A percentile compares a stretch with the other conserved stretches of the same genome.
These are phyloP conservation scores for Meloe dianella DNA, from an alignment of 2,888 invertebrate genomes.

Conservation along the genomic window DNA sequence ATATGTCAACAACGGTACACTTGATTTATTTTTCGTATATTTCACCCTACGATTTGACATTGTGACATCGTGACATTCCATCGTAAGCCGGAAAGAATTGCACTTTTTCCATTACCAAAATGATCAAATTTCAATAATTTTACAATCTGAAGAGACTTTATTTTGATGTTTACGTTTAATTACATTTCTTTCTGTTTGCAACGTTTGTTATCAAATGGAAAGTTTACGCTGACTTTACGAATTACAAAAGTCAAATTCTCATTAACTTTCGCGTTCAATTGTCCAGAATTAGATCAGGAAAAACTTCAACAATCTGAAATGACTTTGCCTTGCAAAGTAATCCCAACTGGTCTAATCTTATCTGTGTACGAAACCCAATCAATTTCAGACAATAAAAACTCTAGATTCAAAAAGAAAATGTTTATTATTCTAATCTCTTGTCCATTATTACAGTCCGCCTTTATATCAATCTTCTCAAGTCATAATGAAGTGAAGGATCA, in stretches of 20 bases:
- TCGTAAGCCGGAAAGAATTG: conserved; percentile 36
- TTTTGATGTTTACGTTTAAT: background rate
- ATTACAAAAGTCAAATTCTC: background rate
- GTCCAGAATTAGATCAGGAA: conserved; percentile 11
- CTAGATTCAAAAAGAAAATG: background rate
- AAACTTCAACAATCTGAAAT: background rate
- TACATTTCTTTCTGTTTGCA: background rate
- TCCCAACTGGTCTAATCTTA: conserved; percentile 1
- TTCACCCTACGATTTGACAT: conserved; percentile 51
- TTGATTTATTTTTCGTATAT: conserved; percentile 58
- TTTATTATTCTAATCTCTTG: conserved; percentile 1
- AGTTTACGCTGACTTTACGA: background rate
- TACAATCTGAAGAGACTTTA: background rate
- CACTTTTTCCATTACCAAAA: background rate
- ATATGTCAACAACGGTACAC: conserved; percentile 56
- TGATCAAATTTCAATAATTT: background rate
- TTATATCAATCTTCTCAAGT: conserved; percentile 42
- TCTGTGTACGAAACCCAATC: background rate
- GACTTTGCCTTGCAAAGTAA: conserved; percentile 5
- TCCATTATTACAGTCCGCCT: conserved; percentile 32
- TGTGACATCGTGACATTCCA: conserved; percentile 50
- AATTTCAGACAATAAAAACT: background rate
- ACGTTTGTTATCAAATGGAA: background rate
- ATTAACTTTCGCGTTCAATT: conserved; percentile 5
- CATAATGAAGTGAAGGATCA: conserved; percentile 41